Conservation (phyloP, 2,888 invertebrate genomes). For the Vannuccia rotundouncinata region DNA sequence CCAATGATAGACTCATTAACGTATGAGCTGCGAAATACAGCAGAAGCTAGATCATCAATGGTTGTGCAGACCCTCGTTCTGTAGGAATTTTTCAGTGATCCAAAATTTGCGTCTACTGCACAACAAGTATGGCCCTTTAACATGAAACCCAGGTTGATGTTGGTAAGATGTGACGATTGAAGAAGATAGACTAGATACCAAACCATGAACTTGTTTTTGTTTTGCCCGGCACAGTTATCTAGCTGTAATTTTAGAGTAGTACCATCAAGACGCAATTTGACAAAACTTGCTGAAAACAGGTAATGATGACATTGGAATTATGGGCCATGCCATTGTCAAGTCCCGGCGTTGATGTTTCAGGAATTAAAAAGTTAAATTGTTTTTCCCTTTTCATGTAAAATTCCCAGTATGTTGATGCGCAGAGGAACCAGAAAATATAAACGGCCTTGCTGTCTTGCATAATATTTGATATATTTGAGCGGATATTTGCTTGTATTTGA, state of each 20-base stretch:
- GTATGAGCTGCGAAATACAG: not conserved
- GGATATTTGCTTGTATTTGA: too few relatives aligned
- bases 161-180: not conserved
- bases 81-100: slow-evolving; percentile 8
- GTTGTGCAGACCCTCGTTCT: not conserved
- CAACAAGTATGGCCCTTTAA: not conserved
- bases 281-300: slow-evolving; percentile 4
- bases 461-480: too few relatives aligned
- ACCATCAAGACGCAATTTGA: slow-evolving; percentile 14
- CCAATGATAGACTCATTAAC: slow-evolving; percentile 3
- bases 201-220: slow-evolving; percentile 6
- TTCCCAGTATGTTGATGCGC: not conserved
- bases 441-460: slow-evolving; percentile 6
- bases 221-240: not conserved
- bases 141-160: not conserved
- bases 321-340: not conserved
- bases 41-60: not conserved
- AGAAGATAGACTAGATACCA: slow-evolving; percentile 7
- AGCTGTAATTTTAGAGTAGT: slow-evolving; percentile 17
- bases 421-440: slow-evolving; percentile 18
- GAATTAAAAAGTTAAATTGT: slow-evolving; percentile 20
- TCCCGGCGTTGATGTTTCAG: not conserved
- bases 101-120: slow-evolving; percentile 8
- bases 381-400: slow-evolving; percentile 1
- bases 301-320: slow-evolving; percentile 5